Evolutionary conservation across 2,113 vertebrate species (phyloP).

Genomic region (Podarcis muralis): DNA sequence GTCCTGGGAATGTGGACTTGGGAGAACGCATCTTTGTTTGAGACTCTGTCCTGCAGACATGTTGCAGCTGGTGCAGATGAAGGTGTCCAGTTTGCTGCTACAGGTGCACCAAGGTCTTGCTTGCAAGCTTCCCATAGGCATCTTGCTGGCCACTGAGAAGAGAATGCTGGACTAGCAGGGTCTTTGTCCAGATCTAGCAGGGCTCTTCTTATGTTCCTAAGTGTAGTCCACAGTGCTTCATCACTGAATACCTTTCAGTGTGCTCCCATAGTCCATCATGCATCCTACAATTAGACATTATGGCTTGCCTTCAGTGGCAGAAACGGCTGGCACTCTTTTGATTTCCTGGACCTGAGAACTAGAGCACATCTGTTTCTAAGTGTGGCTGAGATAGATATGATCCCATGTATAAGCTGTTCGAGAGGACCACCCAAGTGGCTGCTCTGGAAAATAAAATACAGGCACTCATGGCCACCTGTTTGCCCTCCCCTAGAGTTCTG

Average conservation of each 20-base stretch:
- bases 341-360: slow-evolving; percentile 7
- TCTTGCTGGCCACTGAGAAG: too few species aligned
- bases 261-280: not conserved
- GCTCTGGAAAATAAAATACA: not conserved
- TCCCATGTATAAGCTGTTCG: slow-evolving; percentile 46
- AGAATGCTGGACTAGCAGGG: too few species aligned
- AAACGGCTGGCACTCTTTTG: slow-evolving; percentile 37
- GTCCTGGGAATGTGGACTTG: not conserved
- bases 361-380: slow-evolving; percentile 32
- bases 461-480: not conserved
- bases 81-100: too few species aligned
- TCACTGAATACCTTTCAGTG: not conserved
- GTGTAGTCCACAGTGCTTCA: not conserved
- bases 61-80: too few species aligned
- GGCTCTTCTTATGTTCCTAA: too few species aligned
- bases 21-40: too few species aligned
- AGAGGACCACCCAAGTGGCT: slow-evolving; percentile 61
- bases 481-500: slow-evolving; percentile 29
- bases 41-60: too few species aligned
- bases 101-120: too few species aligned
- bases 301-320: slow-evolving; percentile 14
- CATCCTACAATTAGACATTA: slow-evolving; percentile 35
- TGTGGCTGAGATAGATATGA: slow-evolving; percentile 54
- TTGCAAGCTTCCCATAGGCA: too few species aligned
- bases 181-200: too few species aligned